phyloP scores from a whole-genome alignment of 2,113 vertebrate species.

The Brachypteracias leptosomus region DNA sequence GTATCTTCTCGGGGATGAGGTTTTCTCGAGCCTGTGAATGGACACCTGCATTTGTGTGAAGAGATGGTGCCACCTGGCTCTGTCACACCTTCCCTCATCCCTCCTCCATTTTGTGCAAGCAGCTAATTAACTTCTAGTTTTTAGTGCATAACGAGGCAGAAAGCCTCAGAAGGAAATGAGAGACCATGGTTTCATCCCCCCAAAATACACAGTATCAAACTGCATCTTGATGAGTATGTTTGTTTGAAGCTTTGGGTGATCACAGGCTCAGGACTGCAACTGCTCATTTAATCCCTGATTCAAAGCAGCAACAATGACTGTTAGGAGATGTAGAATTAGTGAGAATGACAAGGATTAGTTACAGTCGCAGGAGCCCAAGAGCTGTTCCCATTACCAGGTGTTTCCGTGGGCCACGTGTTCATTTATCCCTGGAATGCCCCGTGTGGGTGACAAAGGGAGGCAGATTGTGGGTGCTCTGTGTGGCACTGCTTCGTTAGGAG shows the following conservation, averaged over 20 bases:
- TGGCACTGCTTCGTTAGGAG: neutral
- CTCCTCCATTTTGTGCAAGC: neutral
- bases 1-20: neutral
- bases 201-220: fast-evolving
- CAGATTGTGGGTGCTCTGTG: neutral
- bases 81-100: neutral
- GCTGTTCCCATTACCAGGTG: neutral
- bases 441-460: neutral
- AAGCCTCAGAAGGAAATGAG: neutral
- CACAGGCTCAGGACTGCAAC: fast-evolving
- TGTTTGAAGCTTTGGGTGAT: neutral
- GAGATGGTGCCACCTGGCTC: neutral
- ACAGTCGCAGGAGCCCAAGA: neutral
- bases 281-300: neutral
- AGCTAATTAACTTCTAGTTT: constrained; percentile 30
- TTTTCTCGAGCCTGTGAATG: neutral
- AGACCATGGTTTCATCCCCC: neutral
- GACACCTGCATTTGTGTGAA: neutral
- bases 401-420: neutral
- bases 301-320: neutral
- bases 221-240: neutral
- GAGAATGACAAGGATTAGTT: too few species aligned
- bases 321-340: neutral
- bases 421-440: neutral
- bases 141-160: neutral